These are phyloP conservation scores for Leptoteleia sp. DNA, from an alignment of 1,140 invertebrate genomes.

Conservation along the genomic window DNA sequence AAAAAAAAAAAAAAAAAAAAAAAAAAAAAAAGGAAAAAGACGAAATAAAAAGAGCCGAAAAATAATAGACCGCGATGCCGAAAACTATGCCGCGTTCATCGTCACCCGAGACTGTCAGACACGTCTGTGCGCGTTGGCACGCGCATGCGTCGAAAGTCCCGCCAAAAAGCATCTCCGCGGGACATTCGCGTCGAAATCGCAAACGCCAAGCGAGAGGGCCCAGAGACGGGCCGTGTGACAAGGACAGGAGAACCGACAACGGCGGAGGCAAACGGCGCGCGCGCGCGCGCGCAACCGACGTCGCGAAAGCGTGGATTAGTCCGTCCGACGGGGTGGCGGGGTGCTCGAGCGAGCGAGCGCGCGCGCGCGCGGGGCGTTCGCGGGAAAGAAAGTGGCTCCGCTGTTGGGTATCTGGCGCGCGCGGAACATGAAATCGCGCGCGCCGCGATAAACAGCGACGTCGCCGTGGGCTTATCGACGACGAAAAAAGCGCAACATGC, in stretches of 20 bases:
- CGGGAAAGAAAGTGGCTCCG: constrained; percentile 26
- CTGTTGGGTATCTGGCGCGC: constrained; percentile 33
- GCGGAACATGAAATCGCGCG: constrained; percentile 32
- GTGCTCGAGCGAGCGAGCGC: background rate
- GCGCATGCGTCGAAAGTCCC: constrained; percentile 77
- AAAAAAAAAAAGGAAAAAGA: too few species aligned
- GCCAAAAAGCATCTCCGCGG: constrained; percentile 72
- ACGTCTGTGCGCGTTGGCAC: constrained; percentile 10
- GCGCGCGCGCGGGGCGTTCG: background rate
- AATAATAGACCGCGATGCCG: background rate
- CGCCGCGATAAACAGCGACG: constrained; percentile 47
- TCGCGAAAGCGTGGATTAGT: constrained; percentile 3
- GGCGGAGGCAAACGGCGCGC: constrained; percentile 4
- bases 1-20: too few species aligned
- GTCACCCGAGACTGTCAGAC: constrained; percentile 23
- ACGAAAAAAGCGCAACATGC: constrained; percentile 16
- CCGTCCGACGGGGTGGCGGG: constrained; percentile 2
- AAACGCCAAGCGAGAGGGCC: constrained; percentile 38
- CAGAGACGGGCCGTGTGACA: constrained; percentile 21
- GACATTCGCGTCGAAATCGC: constrained; percentile 42
- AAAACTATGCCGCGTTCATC: constrained; percentile 17
- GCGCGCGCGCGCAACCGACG: background rate
- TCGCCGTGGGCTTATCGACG: constrained; percentile 53
- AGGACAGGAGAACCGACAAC: constrained; percentile 6
- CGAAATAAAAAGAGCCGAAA: background rate